These are phyloP conservation scores for Vidua macroura DNA, from an alignment of 2,113 vertebrate species.

Conservation along the genomic window DNA sequence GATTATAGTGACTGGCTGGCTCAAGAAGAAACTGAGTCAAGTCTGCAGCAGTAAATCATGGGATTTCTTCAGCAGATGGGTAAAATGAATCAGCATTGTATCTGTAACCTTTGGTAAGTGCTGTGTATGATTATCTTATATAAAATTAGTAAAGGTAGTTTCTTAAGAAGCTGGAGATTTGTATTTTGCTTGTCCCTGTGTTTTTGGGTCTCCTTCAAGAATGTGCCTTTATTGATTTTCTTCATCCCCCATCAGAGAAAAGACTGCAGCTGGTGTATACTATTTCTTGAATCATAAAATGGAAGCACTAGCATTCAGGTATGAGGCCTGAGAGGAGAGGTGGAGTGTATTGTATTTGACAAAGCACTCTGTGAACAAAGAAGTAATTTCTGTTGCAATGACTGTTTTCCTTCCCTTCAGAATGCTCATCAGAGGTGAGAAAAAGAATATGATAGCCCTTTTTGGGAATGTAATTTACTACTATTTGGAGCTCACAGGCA, in stretches of 20 bases:
- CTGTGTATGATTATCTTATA: not conserved
- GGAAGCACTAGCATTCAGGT: not conserved
- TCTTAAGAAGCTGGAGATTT: not conserved
- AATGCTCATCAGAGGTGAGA: not conserved
- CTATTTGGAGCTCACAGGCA: not conserved
- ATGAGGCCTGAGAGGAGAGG: not conserved
- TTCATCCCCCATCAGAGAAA: not conserved
- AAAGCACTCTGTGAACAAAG: not conserved
- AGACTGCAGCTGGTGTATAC: not conserved
- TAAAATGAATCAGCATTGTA: not conserved
- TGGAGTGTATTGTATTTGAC: not conserved
- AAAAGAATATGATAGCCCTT: not conserved
- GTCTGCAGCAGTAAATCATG: not conserved
- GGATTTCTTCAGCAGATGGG: not conserved
- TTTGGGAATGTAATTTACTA: not conserved
- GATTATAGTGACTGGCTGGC: not conserved
- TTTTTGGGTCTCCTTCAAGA: not conserved
- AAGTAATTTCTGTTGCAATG: not conserved
- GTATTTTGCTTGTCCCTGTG: not conserved
- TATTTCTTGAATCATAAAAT: not conserved
- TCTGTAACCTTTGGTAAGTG: not conserved
- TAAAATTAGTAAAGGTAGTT: not conserved
- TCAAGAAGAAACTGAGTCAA: not conserved
- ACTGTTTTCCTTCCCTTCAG: not conserved
- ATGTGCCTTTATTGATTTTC: not conserved